phyloP scores from a whole-genome alignment of 2,797 vertebrate species.

The Adrianichthys oophorus region DNA sequence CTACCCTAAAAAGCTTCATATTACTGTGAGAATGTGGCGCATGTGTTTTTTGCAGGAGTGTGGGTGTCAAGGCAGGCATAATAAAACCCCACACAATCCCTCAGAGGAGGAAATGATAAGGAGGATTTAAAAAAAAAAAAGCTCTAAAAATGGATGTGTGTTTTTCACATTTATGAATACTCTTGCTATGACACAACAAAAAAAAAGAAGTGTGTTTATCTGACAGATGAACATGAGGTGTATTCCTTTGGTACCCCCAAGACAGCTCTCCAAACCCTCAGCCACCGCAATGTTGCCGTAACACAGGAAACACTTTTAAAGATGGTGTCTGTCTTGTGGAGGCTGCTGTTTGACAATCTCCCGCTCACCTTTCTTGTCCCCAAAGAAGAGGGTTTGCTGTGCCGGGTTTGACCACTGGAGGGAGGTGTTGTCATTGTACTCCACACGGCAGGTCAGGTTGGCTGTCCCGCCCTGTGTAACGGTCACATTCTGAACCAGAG shows the following conservation, averaged over 20 bases:
- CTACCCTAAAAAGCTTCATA: neutral
- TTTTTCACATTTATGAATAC: constrained; percentile 16
- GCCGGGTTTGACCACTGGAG: constrained; percentile 99
- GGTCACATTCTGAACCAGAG: constrained; percentile 94
- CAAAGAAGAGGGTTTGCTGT: constrained; percentile 98
- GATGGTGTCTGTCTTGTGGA: constrained; percentile 9
- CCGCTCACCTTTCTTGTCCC: constrained; percentile 96
- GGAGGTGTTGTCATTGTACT: constrained; percentile 99
- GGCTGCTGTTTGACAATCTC: constrained; percentile 17
- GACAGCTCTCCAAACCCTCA: constrained; percentile 20
- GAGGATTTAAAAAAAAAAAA: neutral
- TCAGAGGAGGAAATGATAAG: constrained; percentile 14
- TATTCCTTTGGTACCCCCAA: neutral
- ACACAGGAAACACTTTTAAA: constrained; percentile 23
- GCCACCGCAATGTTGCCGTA: constrained; percentile 2
- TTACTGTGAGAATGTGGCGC: neutral
- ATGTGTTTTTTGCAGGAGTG: neutral
- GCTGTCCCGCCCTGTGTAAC: constrained; percentile 93
- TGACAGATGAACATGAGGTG: constrained; percentile 21
- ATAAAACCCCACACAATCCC: constrained; percentile 12
- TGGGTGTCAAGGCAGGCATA: constrained; percentile 1
- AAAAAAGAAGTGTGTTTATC: constrained; percentile 28
- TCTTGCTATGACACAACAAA: constrained; percentile 29
- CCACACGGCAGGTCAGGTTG: constrained; percentile 97
- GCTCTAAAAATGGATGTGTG: constrained; percentile 1